Evolutionary conservation across 2,888 invertebrate species (phyloP).

Genomic region (Apoda limacodes): DNA sequence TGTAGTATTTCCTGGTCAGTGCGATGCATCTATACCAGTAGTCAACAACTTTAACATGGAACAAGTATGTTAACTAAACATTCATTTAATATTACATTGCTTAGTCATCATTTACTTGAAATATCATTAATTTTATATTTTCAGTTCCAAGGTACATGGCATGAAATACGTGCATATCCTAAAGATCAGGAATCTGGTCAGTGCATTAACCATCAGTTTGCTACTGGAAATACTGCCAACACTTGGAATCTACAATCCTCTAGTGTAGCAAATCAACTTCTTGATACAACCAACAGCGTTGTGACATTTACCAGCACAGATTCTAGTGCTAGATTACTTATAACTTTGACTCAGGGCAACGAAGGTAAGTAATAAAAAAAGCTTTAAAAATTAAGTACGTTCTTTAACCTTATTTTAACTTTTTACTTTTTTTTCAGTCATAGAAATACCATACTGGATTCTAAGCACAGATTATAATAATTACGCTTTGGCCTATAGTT

Average conservation of each 20-base stretch:
- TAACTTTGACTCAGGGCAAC: conserved; percentile 26
- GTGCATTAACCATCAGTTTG: conserved; percentile 36
- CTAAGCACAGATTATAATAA: conserved; percentile 65
- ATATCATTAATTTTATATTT: conserved; percentile 12
- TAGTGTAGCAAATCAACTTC: conserved; percentile 29
- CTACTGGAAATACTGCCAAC: conserved; percentile 18
- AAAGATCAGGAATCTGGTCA: conserved; percentile 35
- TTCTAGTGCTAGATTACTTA: conserved; percentile 31
- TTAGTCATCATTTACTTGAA: no score
- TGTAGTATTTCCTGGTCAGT: conserved; percentile 42
- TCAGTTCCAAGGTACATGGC: conserved; percentile 25
- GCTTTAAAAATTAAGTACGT: background rate
- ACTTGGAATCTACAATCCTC: conserved; percentile 28
- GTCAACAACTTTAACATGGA: conserved; percentile 31
- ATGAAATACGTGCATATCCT: conserved; percentile 26
- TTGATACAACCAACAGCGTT: conserved; percentile 21
- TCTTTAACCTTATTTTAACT: background rate
- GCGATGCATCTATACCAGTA: conserved; percentile 33
- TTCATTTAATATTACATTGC: no score
- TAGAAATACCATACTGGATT: conserved; percentile 26
- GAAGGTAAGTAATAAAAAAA: conserved; percentile 24
- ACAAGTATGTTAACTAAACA: no score
- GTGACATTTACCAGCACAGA: conserved; percentile 26
- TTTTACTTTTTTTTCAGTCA: conserved; percentile 20
- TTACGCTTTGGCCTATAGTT: conserved; percentile 72